Evolutionary conservation across 2,797 vertebrate species (phyloP).

Genomic region (Setipinna tenuifilis): DNA sequence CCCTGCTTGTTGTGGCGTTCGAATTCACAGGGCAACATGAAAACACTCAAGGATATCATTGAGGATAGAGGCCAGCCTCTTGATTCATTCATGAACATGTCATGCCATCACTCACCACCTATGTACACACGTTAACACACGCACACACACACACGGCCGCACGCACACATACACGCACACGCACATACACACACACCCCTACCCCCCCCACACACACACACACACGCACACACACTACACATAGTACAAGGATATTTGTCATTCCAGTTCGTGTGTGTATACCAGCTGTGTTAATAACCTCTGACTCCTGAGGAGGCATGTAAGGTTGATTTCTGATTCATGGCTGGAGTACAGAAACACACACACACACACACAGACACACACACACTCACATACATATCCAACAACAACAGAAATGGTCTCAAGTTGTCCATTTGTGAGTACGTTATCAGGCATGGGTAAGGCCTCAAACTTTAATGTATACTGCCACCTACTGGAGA

Average conservation of each 20-base stretch:
- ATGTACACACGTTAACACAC: too few species aligned
- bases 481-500: conserved; percentile 11
- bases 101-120: not conserved
- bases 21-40: too few species aligned
- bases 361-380: not conserved
- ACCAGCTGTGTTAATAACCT: not conserved
- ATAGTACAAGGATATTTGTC: not conserved
- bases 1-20: not conserved
- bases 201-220: conserved; percentile 1
- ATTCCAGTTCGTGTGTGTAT: too few species aligned
- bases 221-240: not conserved
- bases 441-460: not conserved
- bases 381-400: not conserved
- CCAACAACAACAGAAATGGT: not conserved
- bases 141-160: too few species aligned
- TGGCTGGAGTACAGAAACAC: not conserved
- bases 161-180: too few species aligned
- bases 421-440: not conserved
- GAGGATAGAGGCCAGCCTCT: not conserved
- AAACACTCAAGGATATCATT: not conserved
- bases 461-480: not conserved
- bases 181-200: not conserved
- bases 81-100: not conserved
- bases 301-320: not conserved
- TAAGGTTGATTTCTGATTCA: too few species aligned